Evolutionary conservation across 2,113 vertebrate species (phyloP), one percentile per base, ranked within the genome.

Genomic region (Euleptes europaea): DNA sequence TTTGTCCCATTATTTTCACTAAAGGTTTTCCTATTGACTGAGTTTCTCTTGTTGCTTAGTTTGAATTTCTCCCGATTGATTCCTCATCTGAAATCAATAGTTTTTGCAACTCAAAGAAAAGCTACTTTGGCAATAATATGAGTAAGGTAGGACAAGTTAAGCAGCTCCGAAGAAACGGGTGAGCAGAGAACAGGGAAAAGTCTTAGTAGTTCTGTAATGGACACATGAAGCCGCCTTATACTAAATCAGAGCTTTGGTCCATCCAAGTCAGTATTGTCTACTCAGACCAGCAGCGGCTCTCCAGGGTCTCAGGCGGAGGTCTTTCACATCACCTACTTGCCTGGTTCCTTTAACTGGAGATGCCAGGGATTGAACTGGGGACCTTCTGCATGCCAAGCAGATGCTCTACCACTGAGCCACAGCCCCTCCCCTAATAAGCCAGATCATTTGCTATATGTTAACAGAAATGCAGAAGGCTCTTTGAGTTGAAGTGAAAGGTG

Each of bases 1-100:
- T 73, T 88, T 40, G 89, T 89, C 71, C 76, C 74, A 84, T 88
- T 84, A 26, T 91, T 88, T 80, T 86, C 82, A 80, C 72, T 21
- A 66, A 78, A 69, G 86, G 67, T 88, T 88, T 80, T 26, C 8
- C 12, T 91, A 82, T 75, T 40, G 79, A 49, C 90, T 91, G 80
- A 80, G 19, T 49, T 14, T 0, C 38, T 79, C 28, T 79, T 63
- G 67, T 71, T 79, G 65, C 65, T 78, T 82, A 63, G 80, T 89
- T 90, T 89, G 63, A 88, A 70, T 91, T 85, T 89, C 57, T 19
- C 11, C 14, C 47, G 3, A 78, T 88, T 86, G 77, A 2, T 81
- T 7, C 82, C 28, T 89, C 12, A 67, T 49, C 66, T 83, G 51
- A 90, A 88, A 65, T 93, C 81, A 42, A 60, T 91, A 63, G 0